Conservation (phyloP, 2,113 vertebrate genomes). For the Isichthys henryi region DNA sequence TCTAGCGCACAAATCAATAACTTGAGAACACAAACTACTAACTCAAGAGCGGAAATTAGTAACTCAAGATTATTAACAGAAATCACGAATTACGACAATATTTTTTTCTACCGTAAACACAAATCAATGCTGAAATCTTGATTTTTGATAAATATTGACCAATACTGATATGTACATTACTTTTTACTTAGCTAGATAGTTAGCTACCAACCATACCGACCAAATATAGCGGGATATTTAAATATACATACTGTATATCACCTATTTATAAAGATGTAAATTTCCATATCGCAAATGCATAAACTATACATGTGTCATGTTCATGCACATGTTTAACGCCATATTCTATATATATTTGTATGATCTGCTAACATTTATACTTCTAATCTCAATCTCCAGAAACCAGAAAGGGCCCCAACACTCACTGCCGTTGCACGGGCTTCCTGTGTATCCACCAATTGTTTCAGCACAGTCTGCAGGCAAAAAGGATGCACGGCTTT, state of each 20-base stretch:
- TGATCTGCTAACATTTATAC: background rate
- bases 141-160: background rate
- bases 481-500: background rate
- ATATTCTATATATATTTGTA: background rate
- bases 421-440: background rate
- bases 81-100: no score
- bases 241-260: background rate
- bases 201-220: background rate
- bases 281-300: background rate
- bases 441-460: background rate
- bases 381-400: background rate
- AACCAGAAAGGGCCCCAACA: background rate
- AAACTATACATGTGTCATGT: background rate
- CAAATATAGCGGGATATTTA: background rate
- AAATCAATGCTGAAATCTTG: background rate
- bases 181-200: background rate
- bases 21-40: no score
- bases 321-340: background rate
- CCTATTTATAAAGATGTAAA: background rate
- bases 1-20: no score
- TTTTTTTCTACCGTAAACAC: no score
- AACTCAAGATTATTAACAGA: no score
- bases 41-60: no score
- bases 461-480: background rate
- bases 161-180: no score